These are phyloP conservation scores for Mesitornis unicolor DNA, from an alignment of 2,113 vertebrate species.

Conservation along the genomic window DNA sequence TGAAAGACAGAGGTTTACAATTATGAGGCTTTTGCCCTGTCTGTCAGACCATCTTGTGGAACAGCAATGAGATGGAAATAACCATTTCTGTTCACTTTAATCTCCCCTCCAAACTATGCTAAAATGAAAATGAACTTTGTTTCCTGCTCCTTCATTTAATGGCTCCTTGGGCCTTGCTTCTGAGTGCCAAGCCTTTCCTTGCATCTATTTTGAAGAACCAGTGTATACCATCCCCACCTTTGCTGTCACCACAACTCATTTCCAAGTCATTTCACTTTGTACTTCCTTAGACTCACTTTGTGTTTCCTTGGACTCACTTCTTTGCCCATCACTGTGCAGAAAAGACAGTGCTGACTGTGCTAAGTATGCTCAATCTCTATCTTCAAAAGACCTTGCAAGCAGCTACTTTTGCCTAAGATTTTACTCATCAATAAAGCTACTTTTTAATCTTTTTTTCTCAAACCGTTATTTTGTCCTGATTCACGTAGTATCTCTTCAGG, in stretches of 20 bases:
- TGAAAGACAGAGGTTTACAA: not conserved
- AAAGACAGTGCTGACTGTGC: not conserved
- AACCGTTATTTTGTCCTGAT: not conserved
- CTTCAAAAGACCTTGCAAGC: not conserved
- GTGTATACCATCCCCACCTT: not conserved
- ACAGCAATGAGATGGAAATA: not conserved
- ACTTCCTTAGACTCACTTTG: not conserved
- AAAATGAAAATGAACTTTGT: not conserved
- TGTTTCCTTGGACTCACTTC: not conserved
- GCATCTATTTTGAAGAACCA: not conserved
- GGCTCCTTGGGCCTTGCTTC: not conserved
- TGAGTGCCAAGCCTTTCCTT: not conserved
- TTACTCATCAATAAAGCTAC: accelerated
- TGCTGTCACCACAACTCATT: not conserved
- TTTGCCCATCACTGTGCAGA: accelerated
- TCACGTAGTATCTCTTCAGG: not conserved
- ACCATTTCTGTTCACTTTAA: not conserved
- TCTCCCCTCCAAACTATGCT: not conserved
- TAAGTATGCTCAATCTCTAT: not conserved
- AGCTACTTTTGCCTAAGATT: not conserved
- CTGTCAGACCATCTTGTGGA: not conserved
- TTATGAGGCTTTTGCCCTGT: not conserved
- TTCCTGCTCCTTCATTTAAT: not conserved
- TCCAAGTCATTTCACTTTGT: not conserved
- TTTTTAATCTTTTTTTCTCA: not conserved